These are phyloP conservation scores for Malacosoma neustria DNA, from an alignment of 2,888 invertebrate genomes.

Conservation along the genomic window DNA sequence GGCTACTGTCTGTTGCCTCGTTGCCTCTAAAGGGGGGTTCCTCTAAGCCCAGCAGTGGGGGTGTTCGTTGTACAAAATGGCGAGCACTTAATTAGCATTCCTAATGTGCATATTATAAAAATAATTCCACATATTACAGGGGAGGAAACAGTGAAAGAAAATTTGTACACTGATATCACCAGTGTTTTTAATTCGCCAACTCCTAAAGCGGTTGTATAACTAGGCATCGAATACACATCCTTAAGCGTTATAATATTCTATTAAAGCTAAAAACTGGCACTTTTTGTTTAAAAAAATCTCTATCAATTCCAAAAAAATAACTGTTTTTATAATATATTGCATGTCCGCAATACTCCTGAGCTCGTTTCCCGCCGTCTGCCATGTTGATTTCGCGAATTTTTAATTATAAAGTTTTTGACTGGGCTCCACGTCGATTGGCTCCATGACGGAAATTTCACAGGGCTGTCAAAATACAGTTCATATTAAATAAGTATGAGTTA, in stretches of 20 bases:
- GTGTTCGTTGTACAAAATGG: no score
- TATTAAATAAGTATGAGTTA: no score
- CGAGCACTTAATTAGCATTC: no score
- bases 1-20: no score
- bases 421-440: not conserved
- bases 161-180: no score
- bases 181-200: not conserved
- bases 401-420: constrained; percentile 18
- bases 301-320: not conserved
- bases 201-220: not conserved
- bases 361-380: constrained; percentile 8
- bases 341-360: not conserved
- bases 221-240: not conserved
- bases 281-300: not conserved
- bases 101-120: no score
- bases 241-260: not conserved
- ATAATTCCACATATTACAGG: no score
- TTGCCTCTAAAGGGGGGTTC: no score
- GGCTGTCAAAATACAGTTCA: not conserved
- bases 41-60: no score
- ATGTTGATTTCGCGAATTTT: constrained; percentile 20
- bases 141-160: no score
- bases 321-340: not conserved
- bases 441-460: not conserved
- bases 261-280: no score